Percentiles rank a stretch among this genome's conserved stretches.
Evolutionary conservation across 2,797 vertebrate genomes (phyloP).

Genomic region (Loris lydekkerianus): DNA sequence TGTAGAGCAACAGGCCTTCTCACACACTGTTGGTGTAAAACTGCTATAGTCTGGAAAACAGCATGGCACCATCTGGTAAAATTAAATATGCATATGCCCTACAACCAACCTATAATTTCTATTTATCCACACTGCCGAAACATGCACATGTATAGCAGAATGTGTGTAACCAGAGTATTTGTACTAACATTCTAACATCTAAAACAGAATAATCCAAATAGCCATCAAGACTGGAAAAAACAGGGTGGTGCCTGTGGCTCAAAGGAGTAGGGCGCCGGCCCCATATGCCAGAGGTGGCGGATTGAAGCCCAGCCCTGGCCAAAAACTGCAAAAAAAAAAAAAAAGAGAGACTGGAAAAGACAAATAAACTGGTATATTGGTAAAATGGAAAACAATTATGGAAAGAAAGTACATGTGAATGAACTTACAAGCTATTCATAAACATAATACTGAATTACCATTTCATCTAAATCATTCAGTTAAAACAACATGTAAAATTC

Average conservation of each 20-base stretch:
- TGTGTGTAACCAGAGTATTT: slow-evolving; percentile 6
- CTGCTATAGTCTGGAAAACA: background rate
- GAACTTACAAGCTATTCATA: slow-evolving; percentile 20
- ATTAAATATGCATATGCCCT: background rate
- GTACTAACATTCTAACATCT: background rate
- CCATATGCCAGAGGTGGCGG: too few relatives aligned
- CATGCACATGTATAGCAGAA: background rate
- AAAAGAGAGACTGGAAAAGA: background rate
- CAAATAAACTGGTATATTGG: background rate
- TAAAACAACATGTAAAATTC: slow-evolving; percentile 42
- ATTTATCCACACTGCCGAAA: slow-evolving; percentile 26
- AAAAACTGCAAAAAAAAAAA: too few relatives aligned
- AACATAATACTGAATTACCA: slow-evolving; percentile 25
- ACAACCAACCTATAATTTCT: slow-evolving; percentile 27
- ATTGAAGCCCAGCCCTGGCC: too few relatives aligned
- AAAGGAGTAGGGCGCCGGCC: too few relatives aligned
- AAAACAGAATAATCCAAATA: slow-evolving; percentile 54
- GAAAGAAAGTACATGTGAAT: slow-evolving; percentile 21
- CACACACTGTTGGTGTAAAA: background rate
- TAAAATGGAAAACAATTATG: slow-evolving; percentile 10
- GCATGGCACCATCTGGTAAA: background rate
- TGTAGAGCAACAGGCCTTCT: background rate
- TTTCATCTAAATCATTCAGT: background rate
- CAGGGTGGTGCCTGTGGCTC: too few relatives aligned
- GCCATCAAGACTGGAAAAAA: background rate